Evolutionary conservation across 1,140 invertebrate species (phyloP).

Genomic region (Drosophila cardini): DNA sequence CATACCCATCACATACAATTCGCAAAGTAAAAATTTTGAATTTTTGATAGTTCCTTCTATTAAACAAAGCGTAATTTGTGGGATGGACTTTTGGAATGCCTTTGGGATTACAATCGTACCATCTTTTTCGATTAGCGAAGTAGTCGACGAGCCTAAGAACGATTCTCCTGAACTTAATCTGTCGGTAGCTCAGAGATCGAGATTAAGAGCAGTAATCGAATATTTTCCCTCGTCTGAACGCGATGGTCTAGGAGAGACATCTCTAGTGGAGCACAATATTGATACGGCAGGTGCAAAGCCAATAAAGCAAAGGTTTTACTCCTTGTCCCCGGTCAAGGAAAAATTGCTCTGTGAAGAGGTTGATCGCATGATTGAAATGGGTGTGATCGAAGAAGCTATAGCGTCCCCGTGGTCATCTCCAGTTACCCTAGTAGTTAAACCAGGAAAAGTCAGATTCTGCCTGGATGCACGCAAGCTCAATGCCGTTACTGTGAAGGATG

Average conservation of each 20-base stretch:
- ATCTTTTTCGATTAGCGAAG: too few relatives aligned
- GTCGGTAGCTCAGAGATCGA: neutral
- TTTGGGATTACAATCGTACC: too few relatives aligned
- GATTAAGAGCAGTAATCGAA: neutral
- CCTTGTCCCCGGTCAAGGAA: too few relatives aligned
- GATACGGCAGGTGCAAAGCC: slow-evolving; percentile 3
- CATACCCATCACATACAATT: too few relatives aligned
- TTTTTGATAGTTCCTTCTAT: too few relatives aligned
- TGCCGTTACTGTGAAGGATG: too few relatives aligned
- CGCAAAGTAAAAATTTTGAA: too few relatives aligned
- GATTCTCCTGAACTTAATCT: neutral
- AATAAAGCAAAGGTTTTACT: slow-evolving; percentile 19
- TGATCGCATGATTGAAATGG: neutral
- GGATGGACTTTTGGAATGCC: too few relatives aligned
- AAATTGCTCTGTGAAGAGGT: too few relatives aligned
- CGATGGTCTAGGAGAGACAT: neutral
- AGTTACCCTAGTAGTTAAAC: neutral
- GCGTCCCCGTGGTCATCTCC: neutral
- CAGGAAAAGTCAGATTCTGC: neutral
- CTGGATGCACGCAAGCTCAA: too few relatives aligned
- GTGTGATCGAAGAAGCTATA: neutral
- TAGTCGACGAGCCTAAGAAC: too few relatives aligned
- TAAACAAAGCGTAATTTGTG: too few relatives aligned
- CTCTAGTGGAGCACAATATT: slow-evolving; percentile 11
- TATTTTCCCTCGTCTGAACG: slow-evolving; percentile 2